Evolutionary conservation across 2,113 vertebrate genomes (phyloP), one percentile per base, ranked within the genome.

Genomic region (Mormyrus iriodes): DNA sequence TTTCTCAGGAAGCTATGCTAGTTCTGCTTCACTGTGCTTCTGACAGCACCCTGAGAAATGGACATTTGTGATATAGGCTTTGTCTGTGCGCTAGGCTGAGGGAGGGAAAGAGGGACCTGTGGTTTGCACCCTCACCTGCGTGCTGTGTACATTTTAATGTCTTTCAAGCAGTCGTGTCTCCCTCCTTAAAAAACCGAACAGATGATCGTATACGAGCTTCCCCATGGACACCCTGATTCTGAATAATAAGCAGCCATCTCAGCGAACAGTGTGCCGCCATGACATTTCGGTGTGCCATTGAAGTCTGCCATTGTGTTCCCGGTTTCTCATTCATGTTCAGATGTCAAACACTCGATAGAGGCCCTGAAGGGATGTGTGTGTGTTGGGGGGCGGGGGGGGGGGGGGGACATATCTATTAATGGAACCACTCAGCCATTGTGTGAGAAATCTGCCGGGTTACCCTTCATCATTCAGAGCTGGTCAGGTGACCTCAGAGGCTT

Each of bases 271-370:
- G 42, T 42, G 42, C 42, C 42, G 10, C 35, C 53, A 51, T 91
- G 88, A 90, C 88, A 91, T 90, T 90, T 82, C 12, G 89, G 90
- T 42, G 61, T 90, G 85, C 79, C 84, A 88, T 58, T 69, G 82
- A 53, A 89, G 69, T 58, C 31, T 51, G 65, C 79, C 52, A 15
- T 51, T 76, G 85, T 24, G 89, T 90, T 89, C 88, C 88, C 39
- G n/a, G 88, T 84, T 86, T 69, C 88, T 86, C 85, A 88, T 61
- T 52, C 61, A 55, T 90, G 53, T 85, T 31, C 10, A 46, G 27
- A 5, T n/a, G 44, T 61, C 44, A 84, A 84, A 48, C 39, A 42
- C 79, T 84, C 39, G 35, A 46, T 84, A 42, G 35, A 84, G 42
- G 48, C 35, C 39, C 69, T 44, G 79, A 42, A 24, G 42, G 7